Base-by-base conservation (phyloP, 64 coral and sea anemone species). In the Acropora tenuis region DNA sequence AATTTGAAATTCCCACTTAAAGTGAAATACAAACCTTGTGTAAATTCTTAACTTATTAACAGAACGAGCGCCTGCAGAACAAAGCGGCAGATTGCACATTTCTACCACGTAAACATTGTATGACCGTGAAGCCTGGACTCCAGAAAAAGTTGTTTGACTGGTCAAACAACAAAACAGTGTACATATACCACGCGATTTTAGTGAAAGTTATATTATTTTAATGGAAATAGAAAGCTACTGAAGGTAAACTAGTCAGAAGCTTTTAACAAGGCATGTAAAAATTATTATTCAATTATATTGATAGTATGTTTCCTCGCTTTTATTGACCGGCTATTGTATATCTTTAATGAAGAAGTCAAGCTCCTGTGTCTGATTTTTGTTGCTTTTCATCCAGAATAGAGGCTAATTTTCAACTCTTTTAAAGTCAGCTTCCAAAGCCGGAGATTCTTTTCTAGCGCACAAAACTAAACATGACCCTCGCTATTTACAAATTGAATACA, bases 401-500 rank as follows among this genome's bases (percentile, higher is more conserved):
- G 59, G 59, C 59, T 63, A 63, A 6, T 63, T 63, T 63, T 63
- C 59, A 63, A 63, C 6, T 63, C 59, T 63, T 63, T 63, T 63
- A 11, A 63, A 63, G 59, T 63, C 59, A 63, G 59, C 59, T 63
- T 63, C 7, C 59, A 12, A 63, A 63, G 59, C 59, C 11, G 59
- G 59, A 63, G 59, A 63, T 63, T 63, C 59, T 63, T 9, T 6
- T 63, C 10, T 63, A 7, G 59, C 59, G 3, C 11, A 63, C 59
- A 63, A 63, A 63, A 63, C 59, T 63, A 71, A 71, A 71, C 67
- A n/a, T 71, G 16, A 20, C 19, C 19, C 3, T 3, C 67, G 19
- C 67, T 67, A 44, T 87, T 73, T 87, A 50, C 82, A 67, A 66
- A 13, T 66, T 66, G 50, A 55, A 55, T 55, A 55, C 50, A 3